These are phyloP conservation scores for Balaeniceps rex DNA, from an alignment of 2,113 vertebrate genomes.

Conservation along the genomic window DNA sequence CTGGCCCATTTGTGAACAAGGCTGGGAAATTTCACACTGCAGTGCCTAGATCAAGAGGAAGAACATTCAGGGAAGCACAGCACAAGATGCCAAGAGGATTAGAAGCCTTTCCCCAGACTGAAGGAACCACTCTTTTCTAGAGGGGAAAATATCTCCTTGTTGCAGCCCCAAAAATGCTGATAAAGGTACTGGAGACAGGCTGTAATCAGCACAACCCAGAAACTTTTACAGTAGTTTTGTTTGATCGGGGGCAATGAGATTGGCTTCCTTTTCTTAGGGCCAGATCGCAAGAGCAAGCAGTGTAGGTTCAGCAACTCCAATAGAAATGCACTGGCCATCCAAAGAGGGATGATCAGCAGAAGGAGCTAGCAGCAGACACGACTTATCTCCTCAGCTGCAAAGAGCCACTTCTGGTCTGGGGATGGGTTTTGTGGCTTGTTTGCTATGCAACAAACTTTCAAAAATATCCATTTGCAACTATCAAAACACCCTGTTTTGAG, in stretches of 20 bases:
- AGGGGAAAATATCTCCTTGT: not conserved
- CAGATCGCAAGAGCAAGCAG: not conserved
- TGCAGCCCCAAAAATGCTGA: not conserved
- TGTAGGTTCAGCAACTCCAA: not conserved
- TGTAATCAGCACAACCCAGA: not conserved
- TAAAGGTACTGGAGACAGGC: not conserved
- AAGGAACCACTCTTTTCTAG: not conserved
- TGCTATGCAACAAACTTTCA: not conserved
- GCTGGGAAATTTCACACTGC: not conserved
- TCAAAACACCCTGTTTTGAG: not conserved
- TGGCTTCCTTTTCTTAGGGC: not conserved
- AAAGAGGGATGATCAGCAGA: not conserved
- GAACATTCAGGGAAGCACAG: not conserved
- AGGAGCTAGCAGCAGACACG: not conserved
- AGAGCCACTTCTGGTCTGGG: not conserved
- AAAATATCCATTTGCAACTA: not conserved
- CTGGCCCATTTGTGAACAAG: not conserved
- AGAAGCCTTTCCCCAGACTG: not conserved
- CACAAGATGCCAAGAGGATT: not conserved
- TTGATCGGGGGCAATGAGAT: not conserved
- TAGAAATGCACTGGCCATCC: accelerated
- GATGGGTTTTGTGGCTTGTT: not conserved
- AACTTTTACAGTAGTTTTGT: not conserved
- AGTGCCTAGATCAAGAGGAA: not conserved
- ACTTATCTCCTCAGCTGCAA: not conserved